phyloP scores from a whole-genome alignment of 2,797 vertebrate species.

The Potorous gilbertii region DNA sequence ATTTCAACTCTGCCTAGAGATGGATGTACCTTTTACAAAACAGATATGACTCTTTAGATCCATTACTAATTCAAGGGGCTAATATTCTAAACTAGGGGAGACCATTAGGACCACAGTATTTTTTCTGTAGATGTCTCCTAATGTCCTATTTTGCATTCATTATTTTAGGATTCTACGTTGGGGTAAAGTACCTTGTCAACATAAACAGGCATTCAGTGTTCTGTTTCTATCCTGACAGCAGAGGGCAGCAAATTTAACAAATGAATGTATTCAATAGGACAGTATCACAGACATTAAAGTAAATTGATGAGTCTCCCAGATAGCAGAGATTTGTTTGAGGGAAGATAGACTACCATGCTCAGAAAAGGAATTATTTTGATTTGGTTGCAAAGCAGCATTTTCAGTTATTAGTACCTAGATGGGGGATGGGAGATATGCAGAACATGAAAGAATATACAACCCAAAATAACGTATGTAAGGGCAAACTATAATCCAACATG shows the following conservation, averaged over 20 bases:
- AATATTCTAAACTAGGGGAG: background rate
- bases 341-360: background rate
- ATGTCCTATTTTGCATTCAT: background rate
- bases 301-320: background rate
- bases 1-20: background rate
- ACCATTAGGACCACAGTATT: background rate
- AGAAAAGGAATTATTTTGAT: background rate
- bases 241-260: slow-evolving; percentile 82
- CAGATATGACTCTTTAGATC: background rate
- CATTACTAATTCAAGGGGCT: background rate
- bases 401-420: background rate
- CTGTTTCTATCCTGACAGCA: slow-evolving; percentile 59
- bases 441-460: background rate
- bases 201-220: background rate
- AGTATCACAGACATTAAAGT: background rate
- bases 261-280: background rate
- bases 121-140: background rate
- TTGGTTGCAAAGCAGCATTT: background rate
- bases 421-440: background rate
- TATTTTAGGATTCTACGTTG: slow-evolving; percentile 37
- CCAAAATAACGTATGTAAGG: background rate
- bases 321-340: slow-evolving; percentile 15
- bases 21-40: background rate
- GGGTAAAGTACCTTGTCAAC: slow-evolving; percentile 30
- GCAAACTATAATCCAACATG: background rate